Evolutionary conservation across 2,888 invertebrate genomes (phyloP), one percentile per base, ranked within the genome.

Genomic region (Sarcophaga variegata): DNA sequence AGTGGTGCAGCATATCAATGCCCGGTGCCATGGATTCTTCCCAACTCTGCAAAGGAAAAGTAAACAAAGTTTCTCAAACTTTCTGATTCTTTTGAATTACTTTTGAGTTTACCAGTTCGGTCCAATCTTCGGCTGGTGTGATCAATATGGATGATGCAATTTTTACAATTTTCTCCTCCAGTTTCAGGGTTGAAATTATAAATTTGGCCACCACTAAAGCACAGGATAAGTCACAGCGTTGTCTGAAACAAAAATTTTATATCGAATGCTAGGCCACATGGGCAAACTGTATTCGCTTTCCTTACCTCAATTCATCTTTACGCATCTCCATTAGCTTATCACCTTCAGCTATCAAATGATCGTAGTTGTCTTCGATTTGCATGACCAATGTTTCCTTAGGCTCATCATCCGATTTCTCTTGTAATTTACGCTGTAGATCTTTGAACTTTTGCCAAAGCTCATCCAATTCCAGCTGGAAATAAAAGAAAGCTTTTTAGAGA

Each of bases 321-420:
- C 93, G 88, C 89, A 93, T 90, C 83, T 92, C 92, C 63, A 92
- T 90, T 80, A 93, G 85, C 62, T 92, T 92, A 85, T 93, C 93
- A 17, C 93, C 93, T 83, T 93, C 93, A 2, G 90, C 85, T 85
- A 93, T 92, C 27, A 93, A 88, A 76, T 93, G 92, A 90, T 93
- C 93, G 71, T 93, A 93, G 87, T 93, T 93, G 64, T 92, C 91
- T 87, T 93, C 93, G 64, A 93, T 93, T 90, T 93, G 90, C 93
- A 93, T 91, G 72, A 91, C 90, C 64, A 93, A 87, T 2, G 92
- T 89, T 89, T 93, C 93, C 62, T 91, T 92, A 25, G 92, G 91
- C 25, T 93, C 93, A 71, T 91, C 90, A 70, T 93, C 93, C 8
- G 90, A 89, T 83, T 93, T 92, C 74, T 92, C 92, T 87, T 93